Evolutionary conservation across 30 jellyfish, hydroid and myxozoan species (phyloP).

Genomic region (Rhopilema esculentum): DNA sequence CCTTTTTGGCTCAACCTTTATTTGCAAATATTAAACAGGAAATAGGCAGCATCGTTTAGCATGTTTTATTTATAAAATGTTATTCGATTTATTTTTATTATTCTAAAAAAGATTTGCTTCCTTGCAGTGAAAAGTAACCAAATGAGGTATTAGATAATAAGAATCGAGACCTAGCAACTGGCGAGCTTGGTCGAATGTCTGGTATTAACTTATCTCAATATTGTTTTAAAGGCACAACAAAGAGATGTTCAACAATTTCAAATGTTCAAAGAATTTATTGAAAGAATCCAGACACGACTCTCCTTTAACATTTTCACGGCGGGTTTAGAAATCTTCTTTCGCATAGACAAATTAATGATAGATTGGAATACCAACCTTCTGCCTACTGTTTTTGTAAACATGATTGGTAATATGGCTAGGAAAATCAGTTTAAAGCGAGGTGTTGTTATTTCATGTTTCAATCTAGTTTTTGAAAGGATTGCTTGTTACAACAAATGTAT

Average conservation of each 20-base stretch:
- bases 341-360: background rate
- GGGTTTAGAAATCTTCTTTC: background rate
- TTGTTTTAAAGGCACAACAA: background rate
- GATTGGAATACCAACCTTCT: too few species aligned
- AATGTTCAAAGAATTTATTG: background rate
- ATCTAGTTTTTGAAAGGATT: too few species aligned
- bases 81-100: background rate
- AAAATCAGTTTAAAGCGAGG: too few species aligned
- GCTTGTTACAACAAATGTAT: too few species aligned
- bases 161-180: too few species aligned
- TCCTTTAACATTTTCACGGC: background rate
- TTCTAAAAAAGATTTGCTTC: background rate
- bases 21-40: background rate
- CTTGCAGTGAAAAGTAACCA: too few species aligned
- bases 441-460: too few species aligned
- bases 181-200: background rate
- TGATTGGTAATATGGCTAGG: too few species aligned
- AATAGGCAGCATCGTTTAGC: background rate
- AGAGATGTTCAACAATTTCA: background rate
- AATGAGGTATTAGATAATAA: too few species aligned
- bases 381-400: too few species aligned
- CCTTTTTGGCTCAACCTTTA: background rate
- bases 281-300: background rate
- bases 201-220: background rate
- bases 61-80: background rate